Conservation (phyloP, 2,888 invertebrate genomes). For the Drosophila tripunctata region DNA sequence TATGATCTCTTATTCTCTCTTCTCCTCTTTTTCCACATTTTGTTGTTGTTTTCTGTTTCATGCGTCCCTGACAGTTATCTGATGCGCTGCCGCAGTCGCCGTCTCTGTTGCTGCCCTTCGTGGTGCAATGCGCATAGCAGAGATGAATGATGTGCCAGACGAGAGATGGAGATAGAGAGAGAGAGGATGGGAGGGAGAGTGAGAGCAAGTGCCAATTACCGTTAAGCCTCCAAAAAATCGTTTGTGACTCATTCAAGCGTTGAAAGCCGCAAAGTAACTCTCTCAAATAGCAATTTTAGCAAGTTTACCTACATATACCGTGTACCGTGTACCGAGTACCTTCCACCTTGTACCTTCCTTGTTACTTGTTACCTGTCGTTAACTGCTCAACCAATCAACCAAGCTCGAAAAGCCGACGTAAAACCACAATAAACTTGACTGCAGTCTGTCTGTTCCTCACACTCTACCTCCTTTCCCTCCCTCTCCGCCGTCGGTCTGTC, state of each 20-base stretch:
- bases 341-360: conserved; percentile 9
- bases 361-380: conserved; percentile 18
- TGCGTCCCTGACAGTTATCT: conserved; percentile 40
- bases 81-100: conserved; percentile 7
- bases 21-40: conserved; percentile 7
- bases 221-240: conserved; percentile 39
- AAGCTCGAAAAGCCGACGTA: conserved; percentile 13
- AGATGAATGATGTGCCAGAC: conserved; percentile 16
- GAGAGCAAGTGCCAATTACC: conserved; percentile 67
- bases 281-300: conserved; percentile 28
- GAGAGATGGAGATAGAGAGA: neutral
- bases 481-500: neutral
- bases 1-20: neutral
- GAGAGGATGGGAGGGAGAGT: neutral
- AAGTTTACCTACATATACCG: conserved; percentile 3
- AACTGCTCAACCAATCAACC: conserved; percentile 27
- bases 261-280: conserved; percentile 46
- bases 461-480: neutral
- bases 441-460: neutral
- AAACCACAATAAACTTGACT: neutral
- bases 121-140: conserved; percentile 54
- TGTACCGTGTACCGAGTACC: no score
- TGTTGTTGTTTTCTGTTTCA: conserved; percentile 12
- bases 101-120: conserved; percentile 49
- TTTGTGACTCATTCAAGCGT: conserved; percentile 61